These are phyloP conservation scores for Pararge aegeria DNA, from an alignment of 1,140 invertebrate species.

Conservation along the genomic window DNA sequence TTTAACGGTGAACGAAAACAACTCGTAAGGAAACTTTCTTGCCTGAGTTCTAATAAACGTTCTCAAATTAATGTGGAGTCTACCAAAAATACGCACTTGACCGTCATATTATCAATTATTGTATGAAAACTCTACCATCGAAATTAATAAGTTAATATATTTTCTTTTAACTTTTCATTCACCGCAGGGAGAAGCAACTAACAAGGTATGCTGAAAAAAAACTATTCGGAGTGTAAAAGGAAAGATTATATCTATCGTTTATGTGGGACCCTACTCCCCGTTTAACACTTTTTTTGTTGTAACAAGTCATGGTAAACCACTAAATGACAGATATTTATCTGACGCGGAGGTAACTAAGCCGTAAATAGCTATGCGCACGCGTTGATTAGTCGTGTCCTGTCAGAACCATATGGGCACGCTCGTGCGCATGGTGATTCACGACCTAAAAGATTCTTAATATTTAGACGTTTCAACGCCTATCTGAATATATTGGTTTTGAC, in stretches of 20 bases:
- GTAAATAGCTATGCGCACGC: constrained; percentile 53
- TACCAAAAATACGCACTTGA: too few species aligned
- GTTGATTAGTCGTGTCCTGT: constrained; percentile 37
- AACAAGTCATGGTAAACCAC: background rate
- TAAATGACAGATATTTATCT: constrained; percentile 14
- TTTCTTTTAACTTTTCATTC: too few species aligned
- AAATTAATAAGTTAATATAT: too few species aligned
- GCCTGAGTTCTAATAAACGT: too few species aligned
- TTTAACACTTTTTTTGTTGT: background rate
- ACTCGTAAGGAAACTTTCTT: too few species aligned
- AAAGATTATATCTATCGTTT: background rate
- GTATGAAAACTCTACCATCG: too few species aligned
- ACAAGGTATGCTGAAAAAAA: too few species aligned
- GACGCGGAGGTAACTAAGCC: constrained; percentile 32
- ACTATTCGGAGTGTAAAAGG: too few species aligned
- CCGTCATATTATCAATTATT: too few species aligned
- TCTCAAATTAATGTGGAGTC: too few species aligned
- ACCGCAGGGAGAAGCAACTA: too few species aligned
- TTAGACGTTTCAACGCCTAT: constrained; percentile 24
- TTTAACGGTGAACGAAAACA: too few species aligned
- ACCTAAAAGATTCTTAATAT: constrained; percentile 27
- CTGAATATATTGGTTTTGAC: constrained; percentile 2
- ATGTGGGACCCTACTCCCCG: background rate
- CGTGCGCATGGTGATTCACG: constrained; percentile 45
- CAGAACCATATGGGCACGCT: constrained; percentile 47